Evolutionary conservation across 2,888 invertebrate species (phyloP).

Genomic region (Ormia ochracea): DNA sequence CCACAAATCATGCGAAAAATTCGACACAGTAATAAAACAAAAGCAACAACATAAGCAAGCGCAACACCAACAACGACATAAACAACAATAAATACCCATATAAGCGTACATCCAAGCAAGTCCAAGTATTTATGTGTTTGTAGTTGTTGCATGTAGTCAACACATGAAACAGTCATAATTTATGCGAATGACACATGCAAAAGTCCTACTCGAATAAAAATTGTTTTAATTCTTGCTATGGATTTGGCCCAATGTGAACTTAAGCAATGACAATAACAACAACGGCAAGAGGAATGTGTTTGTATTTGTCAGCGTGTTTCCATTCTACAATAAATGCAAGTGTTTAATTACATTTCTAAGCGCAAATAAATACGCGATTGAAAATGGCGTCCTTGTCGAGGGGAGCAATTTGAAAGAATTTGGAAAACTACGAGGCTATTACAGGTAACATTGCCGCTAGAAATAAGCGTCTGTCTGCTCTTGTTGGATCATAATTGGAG

Average conservation of each 20-base stretch:
- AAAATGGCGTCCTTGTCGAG: background rate
- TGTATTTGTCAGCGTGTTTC: background rate
- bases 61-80: background rate
- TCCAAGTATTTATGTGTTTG: constrained; percentile 30
- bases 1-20: constrained; percentile 62
- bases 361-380: background rate
- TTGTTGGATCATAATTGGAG: too few relatives aligned
- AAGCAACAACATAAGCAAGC: constrained; percentile 52
- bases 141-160: constrained; percentile 16
- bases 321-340: constrained; percentile 23
- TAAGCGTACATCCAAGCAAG: background rate
- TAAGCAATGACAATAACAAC: constrained; percentile 4
- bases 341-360: constrained; percentile 37
- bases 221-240: constrained; percentile 40
- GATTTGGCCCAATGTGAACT: constrained; percentile 40
- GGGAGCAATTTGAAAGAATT: background rate
- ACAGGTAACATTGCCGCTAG: too few relatives aligned
- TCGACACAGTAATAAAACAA: constrained; percentile 62
- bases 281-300: background rate
- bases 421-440: too few relatives aligned
- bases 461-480: too few relatives aligned
- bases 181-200: constrained; percentile 61
- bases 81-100: background rate
- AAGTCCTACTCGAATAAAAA: constrained; percentile 53
- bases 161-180: constrained; percentile 58